A percentile compares a stretch with the other conserved stretches of the same genome.
Conservation (phyloP, 2,113 vertebrate species). For the Malurus melanocephalus region DNA sequence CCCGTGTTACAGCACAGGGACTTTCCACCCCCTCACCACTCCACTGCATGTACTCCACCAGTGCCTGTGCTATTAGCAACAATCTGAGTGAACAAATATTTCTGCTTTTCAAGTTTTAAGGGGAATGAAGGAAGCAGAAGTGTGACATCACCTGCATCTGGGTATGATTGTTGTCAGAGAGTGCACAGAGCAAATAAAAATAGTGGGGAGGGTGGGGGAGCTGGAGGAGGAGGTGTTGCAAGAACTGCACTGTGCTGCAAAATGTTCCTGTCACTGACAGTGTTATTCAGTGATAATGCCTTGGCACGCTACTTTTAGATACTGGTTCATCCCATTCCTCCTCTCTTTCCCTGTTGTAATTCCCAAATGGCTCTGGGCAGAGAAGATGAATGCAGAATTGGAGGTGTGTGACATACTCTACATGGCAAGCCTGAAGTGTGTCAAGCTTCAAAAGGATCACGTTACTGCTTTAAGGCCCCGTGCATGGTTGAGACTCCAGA, state of each 20-base stretch:
- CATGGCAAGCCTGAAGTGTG: neutral
- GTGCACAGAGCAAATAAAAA: neutral
- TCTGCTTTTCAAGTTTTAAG: neutral
- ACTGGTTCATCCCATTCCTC: neutral
- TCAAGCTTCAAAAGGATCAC: neutral
- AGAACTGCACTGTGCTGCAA: neutral
- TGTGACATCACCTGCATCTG: fast-evolving
- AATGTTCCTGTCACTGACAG: neutral
- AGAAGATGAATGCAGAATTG: neutral
- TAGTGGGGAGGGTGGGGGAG: neutral
- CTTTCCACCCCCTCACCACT: fast-evolving
- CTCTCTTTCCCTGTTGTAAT: neutral
- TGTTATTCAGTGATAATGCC: neutral
- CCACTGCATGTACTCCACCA: fast-evolving
- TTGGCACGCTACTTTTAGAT: neutral
- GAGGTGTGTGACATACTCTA: neutral
- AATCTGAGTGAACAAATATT: neutral
- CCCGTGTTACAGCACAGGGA: fast-evolving
- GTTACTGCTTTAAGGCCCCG: neutral
- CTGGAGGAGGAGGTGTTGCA: neutral
- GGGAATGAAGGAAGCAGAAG: neutral
- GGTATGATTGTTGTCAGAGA: fast-evolving
- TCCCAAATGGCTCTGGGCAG: neutral
- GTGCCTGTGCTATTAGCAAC: neutral
- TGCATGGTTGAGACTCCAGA: neutral